Conservation (phyloP, 2,888 invertebrate species). For the Cantharis lateralis region DNA sequence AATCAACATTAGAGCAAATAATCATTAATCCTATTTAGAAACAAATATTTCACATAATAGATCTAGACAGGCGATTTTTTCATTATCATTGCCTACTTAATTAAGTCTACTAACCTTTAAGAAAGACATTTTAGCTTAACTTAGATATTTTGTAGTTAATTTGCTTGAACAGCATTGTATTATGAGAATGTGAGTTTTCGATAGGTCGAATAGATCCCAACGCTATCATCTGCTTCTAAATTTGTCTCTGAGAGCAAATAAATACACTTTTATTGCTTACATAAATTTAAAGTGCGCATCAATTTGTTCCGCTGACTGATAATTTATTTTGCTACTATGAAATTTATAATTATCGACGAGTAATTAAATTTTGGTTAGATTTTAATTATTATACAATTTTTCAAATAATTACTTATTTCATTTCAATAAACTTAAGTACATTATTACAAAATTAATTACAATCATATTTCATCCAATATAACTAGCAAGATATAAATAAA, state of each 20-base stretch:
- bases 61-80: slow-evolving; percentile 33
- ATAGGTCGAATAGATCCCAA: slow-evolving; percentile 36
- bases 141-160: neutral
- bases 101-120: slow-evolving; percentile 10
- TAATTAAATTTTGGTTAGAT: neutral
- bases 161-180: slow-evolving; percentile 13
- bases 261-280: slow-evolving; percentile 41
- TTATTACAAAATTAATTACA: too few relatives aligned
- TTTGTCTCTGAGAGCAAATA: slow-evolving; percentile 39
- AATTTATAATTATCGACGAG: slow-evolving; percentile 35
- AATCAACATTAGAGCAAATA: slow-evolving; percentile 49
- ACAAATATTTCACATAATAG: slow-evolving; percentile 47
- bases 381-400: neutral
- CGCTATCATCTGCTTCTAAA: slow-evolving; percentile 37
- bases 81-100: slow-evolving; percentile 22
- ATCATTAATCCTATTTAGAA: slow-evolving; percentile 51
- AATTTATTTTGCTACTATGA: slow-evolving; percentile 38
- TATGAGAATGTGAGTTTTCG: slow-evolving; percentile 16
- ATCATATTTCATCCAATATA: too few relatives aligned
- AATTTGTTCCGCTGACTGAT: slow-evolving; percentile 39
- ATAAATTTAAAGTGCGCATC: slow-evolving; percentile 40
- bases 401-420: neutral
- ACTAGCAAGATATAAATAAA: too few relatives aligned
- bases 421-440: neutral
- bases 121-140: slow-evolving; percentile 8